A percentile compares a stretch with the other conserved stretches of the same genome.
phyloP scores from a whole-genome alignment of 2,888 invertebrate species.

The Pseudeuparius sepicola region DNA sequence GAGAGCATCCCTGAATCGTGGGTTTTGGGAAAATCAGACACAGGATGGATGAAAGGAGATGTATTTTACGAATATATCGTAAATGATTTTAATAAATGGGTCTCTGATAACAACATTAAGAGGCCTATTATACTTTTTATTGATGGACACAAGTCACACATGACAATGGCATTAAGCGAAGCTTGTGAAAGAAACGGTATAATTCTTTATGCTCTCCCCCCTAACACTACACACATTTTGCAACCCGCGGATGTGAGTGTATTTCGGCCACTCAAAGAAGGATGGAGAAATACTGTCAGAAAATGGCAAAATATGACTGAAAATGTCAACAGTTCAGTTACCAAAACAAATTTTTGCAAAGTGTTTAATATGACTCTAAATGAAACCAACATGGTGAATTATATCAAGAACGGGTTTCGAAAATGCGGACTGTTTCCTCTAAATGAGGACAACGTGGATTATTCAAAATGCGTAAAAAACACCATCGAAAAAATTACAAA shows the following conservation, averaged over 20 bases:
- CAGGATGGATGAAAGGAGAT: slow-evolving; percentile 24
- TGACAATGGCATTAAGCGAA: slow-evolving; percentile 18
- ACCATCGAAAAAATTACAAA: slow-evolving; percentile 10
- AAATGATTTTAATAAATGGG: slow-evolving; percentile 18
- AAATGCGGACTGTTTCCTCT: slow-evolving; percentile 12
- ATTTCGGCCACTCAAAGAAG: slow-evolving; percentile 10
- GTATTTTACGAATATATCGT: slow-evolving; percentile 20
- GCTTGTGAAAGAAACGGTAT: slow-evolving; percentile 15
- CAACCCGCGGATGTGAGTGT: no score
- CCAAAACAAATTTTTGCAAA: slow-evolving; percentile 13
- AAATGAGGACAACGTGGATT: slow-evolving; percentile 9
- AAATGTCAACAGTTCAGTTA: slow-evolving; percentile 10
- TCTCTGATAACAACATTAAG: slow-evolving; percentile 12
- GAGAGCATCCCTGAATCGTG: slow-evolving; percentile 20
- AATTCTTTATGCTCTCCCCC: slow-evolving; percentile 16
- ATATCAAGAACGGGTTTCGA: slow-evolving; percentile 9
- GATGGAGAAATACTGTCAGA: slow-evolving; percentile 12
- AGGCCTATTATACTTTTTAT: slow-evolving; percentile 20
- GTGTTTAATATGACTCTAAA: no score
- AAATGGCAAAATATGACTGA: slow-evolving; percentile 12
- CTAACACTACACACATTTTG: no score
- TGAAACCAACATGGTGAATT: not conserved
- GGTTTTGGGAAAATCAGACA: slow-evolving; percentile 23
- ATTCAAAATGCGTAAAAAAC: slow-evolving; percentile 13
- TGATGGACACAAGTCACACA: slow-evolving; percentile 18